Conservation (phyloP, 2,797 vertebrate species). For the Lagocephalus sceleratus region DNA sequence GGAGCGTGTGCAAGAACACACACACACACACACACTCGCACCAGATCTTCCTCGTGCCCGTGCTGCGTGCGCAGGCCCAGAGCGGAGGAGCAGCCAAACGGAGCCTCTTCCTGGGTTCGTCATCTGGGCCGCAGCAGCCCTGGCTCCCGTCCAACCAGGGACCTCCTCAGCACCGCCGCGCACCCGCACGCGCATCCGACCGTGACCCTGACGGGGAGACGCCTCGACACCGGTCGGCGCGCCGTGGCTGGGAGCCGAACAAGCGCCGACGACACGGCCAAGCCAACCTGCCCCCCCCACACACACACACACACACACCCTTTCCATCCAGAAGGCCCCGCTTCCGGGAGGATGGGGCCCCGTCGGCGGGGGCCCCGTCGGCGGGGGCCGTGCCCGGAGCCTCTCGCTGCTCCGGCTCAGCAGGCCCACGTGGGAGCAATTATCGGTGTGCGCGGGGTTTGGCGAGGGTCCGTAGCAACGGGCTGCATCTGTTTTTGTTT, state of each 20-base stretch:
- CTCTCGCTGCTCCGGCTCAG: conserved; percentile 64
- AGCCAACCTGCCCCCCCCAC: background rate
- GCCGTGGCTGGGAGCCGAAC: background rate
- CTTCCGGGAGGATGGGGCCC: no score
- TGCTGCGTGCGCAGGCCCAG: conserved; percentile 45
- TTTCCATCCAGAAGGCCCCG: conserved; percentile 75
- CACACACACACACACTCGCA: conserved; percentile 8
- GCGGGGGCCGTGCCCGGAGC: conserved; percentile 57
- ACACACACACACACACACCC: conserved; percentile 44
- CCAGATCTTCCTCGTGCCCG: conserved; percentile 12
- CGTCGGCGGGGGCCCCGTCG: no score
- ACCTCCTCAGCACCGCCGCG: conserved; percentile 63
- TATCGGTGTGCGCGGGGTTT: conserved; percentile 73
- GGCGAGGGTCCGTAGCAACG: conserved; percentile 79
- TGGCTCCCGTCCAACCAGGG: conserved; percentile 56
- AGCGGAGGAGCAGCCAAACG: conserved; percentile 56
- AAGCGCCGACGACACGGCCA: no score
- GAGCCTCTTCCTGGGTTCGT: conserved; percentile 67
- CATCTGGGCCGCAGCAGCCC: conserved; percentile 73
- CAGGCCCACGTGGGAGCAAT: conserved; percentile 79
- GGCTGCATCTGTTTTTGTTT: conserved; percentile 84
- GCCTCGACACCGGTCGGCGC: conserved; percentile 9
- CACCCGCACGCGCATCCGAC: conserved; percentile 23
- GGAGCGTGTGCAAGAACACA: no score
- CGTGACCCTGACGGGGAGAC: conserved; percentile 32